Conservation (phyloP, 2,113 vertebrate species). For the Rousettus leschenaultii region DNA sequence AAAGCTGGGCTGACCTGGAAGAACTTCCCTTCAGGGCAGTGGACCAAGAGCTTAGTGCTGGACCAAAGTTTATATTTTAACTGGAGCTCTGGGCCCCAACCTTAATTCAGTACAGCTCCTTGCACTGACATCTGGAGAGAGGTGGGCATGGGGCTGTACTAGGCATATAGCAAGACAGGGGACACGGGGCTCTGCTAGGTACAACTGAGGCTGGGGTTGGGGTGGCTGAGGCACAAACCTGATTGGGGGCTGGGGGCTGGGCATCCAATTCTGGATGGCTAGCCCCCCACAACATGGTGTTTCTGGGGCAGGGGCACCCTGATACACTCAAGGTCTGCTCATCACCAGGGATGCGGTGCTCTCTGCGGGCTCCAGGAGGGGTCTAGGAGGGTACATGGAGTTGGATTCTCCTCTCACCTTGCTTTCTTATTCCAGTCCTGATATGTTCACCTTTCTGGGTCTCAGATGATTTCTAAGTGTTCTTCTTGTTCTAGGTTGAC, state of each 20-base stretch:
- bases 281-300: rapidly evolving
- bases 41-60: neutral
- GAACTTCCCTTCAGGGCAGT: neutral
- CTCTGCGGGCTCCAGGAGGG: neutral
- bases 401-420: neutral
- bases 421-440: neutral
- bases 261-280: neutral
- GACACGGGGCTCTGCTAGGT: rapidly evolving
- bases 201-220: neutral
- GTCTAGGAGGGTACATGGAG: neutral
- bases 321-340: neutral
- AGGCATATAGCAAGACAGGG: neutral
- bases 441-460: neutral
- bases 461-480: neutral
- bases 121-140: rapidly evolving
- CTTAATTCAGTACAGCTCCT: neutral
- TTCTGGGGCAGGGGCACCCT: neutral
- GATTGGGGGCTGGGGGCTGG: neutral
- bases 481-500: neutral
- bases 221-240: neutral
- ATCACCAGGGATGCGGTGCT: neutral
- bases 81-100: neutral
- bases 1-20: neutral
- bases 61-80: neutral
- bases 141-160: neutral